Evolutionary conservation across 2,797 vertebrate species (phyloP).

Genomic region (Hippocampus kuda): DNA sequence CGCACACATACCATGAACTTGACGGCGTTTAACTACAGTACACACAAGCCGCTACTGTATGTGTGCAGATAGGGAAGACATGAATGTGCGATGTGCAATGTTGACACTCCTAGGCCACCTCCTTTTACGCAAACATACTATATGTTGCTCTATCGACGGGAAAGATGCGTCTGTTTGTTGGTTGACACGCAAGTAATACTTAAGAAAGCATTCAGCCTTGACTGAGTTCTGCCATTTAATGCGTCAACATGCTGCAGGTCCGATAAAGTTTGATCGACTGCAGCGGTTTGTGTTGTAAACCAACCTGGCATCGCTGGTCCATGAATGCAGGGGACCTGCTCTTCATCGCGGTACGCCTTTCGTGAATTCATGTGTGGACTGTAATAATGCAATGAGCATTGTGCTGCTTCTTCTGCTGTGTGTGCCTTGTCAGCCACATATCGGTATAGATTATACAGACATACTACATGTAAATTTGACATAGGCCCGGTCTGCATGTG

Average conservation of each 20-base stretch:
- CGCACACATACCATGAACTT: conserved; percentile 36
- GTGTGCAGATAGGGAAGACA: conserved; percentile 4
- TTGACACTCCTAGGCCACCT: neutral
- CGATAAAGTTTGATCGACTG: conserved; percentile 39
- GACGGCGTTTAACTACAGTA: conserved; percentile 16
- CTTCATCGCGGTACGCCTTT: too few species aligned
- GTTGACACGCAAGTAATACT: conserved; percentile 14
- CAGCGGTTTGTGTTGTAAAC: neutral
- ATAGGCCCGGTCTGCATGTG: neutral
- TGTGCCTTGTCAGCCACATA: too few species aligned
- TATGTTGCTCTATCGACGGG: neutral
- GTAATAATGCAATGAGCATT: too few species aligned
- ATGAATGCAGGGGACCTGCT: too few species aligned
- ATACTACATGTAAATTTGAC: too few species aligned
- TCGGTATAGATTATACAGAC: too few species aligned
- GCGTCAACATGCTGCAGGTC: conserved; percentile 49
- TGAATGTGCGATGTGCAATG: conserved; percentile 25
- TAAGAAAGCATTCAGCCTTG: conserved; percentile 22
- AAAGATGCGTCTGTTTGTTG: conserved; percentile 20
- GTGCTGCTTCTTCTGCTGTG: too few species aligned
- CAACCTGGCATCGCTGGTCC: neutral
- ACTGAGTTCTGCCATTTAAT: conserved; percentile 32
- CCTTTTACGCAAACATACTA: conserved; percentile 10
- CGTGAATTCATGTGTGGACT: too few species aligned
- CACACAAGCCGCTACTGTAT: conserved; percentile 43